Base-by-base conservation (phyloP, 2,888 invertebrate genomes). In the Bedellia somnulentella region DNA sequence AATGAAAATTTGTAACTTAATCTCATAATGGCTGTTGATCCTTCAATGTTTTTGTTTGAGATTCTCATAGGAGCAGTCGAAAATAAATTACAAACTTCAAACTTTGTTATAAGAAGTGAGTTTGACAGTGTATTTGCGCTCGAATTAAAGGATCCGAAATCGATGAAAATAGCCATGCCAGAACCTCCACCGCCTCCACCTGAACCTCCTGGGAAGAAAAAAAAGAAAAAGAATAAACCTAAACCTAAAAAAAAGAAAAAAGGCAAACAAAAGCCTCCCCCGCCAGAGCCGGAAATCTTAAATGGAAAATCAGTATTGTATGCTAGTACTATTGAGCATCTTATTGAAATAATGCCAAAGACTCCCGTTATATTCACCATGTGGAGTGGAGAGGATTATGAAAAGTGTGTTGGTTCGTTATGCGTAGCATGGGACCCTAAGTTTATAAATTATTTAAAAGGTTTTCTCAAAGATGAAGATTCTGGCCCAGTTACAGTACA, bases 251-350 rank as follows among this genome's bases (percentile, higher is more conserved):
- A 50, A 21, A 32, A 27, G 27, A 11, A 11, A 4, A 18, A 29
- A 15, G 9, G n/a, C 35, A 8, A 16, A 9, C 10, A 44, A 4
- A 55, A 40, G 22, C 35, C 8, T 14, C 61, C 60, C 5, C 68
- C 70, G 3, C 62, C 67, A 2, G 70, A 68, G 36, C 70, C 71
- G 2, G 43, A 46, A 0, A 73, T 75, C 39, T 68, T 67, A 37
- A 60, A 68, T 0, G 73, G 73, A 0, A 73, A 73, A 40, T 75
- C 75, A 0, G 61, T 73, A 5, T 44, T 73, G 25, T 68, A 73
- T 38, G 47, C 64, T 10, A 64, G 67, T 35, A 68, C 51, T 34
- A 57, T 71, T 2, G 66, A 68, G 31, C 45, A 67, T 25, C 49
- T 75, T 2, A 52, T 62, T 32, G 57, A 68, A 43, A 63, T 43